Evolutionary conservation across 2,113 vertebrate genomes (phyloP).

Genomic region (Cyanocitta stelleri): DNA sequence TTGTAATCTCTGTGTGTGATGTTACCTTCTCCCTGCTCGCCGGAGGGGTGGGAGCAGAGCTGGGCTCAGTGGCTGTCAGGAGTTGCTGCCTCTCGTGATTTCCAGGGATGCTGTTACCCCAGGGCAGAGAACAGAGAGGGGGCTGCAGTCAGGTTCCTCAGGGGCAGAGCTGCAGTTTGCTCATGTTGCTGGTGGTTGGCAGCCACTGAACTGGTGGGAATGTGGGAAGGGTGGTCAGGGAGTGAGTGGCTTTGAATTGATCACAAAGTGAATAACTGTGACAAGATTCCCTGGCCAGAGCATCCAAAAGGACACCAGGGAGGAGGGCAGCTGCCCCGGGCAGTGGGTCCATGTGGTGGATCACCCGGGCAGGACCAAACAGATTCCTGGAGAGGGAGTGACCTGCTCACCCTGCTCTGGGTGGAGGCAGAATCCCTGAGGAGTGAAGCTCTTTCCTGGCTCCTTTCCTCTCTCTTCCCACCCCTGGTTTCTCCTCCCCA

Average conservation of each 20-base stretch:
- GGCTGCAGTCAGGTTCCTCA: background rate
- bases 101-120: background rate
- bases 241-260: background rate
- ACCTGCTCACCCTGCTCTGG: background rate
- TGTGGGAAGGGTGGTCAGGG: background rate
- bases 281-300: background rate
- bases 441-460: background rate
- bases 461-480: background rate
- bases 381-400: background rate
- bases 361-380: background rate
- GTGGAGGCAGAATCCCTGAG: background rate
- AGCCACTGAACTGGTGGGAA: background rate
- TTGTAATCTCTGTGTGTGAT: conserved; percentile 64
- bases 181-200: fast-evolving
- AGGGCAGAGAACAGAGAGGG: background rate
- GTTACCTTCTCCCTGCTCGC: conserved; percentile 10
- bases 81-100: background rate
- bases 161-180: background rate
- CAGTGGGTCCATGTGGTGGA: background rate
- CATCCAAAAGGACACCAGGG: background rate
- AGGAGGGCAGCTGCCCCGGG: background rate
- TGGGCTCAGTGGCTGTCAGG: conserved; percentile 14
- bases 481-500: background rate
- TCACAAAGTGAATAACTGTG: background rate
- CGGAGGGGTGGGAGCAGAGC: conserved; percentile 27